Evolutionary conservation across 2,888 invertebrate species (phyloP), one percentile per base, ranked within the genome.

Genomic region (Lasiommata megera): DNA sequence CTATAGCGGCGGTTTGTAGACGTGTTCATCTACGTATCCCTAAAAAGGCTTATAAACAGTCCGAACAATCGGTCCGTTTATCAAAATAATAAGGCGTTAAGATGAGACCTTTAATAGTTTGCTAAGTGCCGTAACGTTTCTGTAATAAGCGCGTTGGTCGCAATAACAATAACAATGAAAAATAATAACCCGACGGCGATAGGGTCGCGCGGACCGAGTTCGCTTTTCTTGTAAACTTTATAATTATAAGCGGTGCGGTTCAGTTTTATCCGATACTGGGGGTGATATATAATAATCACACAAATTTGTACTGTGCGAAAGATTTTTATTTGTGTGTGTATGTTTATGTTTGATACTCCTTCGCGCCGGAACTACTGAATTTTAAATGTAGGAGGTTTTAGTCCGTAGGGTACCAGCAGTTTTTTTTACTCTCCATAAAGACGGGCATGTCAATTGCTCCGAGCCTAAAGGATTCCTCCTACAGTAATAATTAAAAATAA

Each of bases 81-180:
- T 84, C 82, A 77, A 69, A 79, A 82, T 82, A 82, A 80, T 79
- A 79, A 80, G 76, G 79, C 77, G 77, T 79, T 77, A 79, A 79
- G 76, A 73, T 69, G 73, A 76, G 70, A 73, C 77, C 73, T 80
- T 82, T 89, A 88, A 89, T 88, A 88, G 88, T 89, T 89, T 85
- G 83, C 82, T 88, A 88, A 89, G 80, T 79, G 84, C 69, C 69
- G 72, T 82, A 84, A 84, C 76, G 79, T 68, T 67, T 71, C 72
- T 65, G 73, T 88, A 88, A 87, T 83, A 80, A 81, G 77, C 74
- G 68, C 61, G 72, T 69, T 72, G 70, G 48, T 48, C 59, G 77
- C 69, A 73, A 83, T 88, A 87, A 88, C 88, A 79, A 75, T 89
- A 82, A 87, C 88, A 53, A 53, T 53, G 53, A 53, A 53, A 83